Conservation (phyloP, 92 coral and sea anemone genomes). For the Pocillopora meandrina region DNA sequence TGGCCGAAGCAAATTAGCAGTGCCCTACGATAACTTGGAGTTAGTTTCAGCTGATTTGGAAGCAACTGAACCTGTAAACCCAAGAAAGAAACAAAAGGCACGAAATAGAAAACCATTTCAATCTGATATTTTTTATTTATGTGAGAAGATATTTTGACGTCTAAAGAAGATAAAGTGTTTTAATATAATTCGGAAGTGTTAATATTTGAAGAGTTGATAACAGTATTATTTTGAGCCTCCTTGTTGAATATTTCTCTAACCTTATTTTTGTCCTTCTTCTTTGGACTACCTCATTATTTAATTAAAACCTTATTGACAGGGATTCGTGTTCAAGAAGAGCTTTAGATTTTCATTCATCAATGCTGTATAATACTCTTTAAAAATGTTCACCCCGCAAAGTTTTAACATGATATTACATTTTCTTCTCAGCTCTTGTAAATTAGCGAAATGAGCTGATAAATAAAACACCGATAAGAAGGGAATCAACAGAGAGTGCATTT, state of each 20-base stretch:
- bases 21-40: neutral
- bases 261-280: neutral
- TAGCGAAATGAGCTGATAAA: neutral
- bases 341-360: neutral
- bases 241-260: neutral
- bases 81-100: neutral
- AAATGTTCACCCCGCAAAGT: neutral
- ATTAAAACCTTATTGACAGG: neutral
- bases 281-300: neutral
- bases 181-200: slow-evolving; percentile 31
- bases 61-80: neutral
- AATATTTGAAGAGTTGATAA: slow-evolving; percentile 4
- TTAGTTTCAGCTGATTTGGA: neutral
- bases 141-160: slow-evolving; percentile 17
- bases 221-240: neutral
- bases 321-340: too few relatives aligned
- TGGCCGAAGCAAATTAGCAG: neutral
- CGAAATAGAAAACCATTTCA: neutral
- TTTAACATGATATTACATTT: neutral
- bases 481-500: too few relatives aligned
- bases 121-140: neutral
- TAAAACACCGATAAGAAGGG: neutral
- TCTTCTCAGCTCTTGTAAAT: neutral
- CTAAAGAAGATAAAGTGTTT: slow-evolving; percentile 19
- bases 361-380: neutral